Percentiles rank a stretch among this genome's conserved stretches.
phyloP scores from a whole-genome alignment of 1,140 invertebrate genomes.

The Sarcophaga peregrina region DNA sequence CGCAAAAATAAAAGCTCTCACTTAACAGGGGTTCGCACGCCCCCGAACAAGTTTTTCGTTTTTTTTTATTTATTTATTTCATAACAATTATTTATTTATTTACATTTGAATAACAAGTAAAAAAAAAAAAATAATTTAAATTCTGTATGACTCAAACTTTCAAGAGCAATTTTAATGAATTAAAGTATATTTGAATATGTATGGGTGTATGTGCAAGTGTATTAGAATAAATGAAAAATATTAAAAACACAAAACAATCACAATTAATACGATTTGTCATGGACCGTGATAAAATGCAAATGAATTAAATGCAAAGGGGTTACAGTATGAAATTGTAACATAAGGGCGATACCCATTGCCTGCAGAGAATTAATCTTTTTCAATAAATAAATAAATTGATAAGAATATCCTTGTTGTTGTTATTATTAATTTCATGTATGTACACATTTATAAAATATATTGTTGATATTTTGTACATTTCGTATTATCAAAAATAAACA shows the following conservation, averaged over 20 bases:
- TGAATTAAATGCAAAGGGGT: neutral
- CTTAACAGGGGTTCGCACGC: constrained; percentile 36
- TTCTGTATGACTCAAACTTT: constrained; percentile 33
- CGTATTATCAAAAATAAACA: too few relatives aligned
- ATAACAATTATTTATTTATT: constrained; percentile 37
- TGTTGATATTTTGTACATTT: too few relatives aligned
- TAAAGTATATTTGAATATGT: neutral
- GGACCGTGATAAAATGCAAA: constrained; percentile 1
- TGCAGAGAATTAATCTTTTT: too few relatives aligned
- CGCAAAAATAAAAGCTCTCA: constrained; percentile 16
- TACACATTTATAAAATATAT: too few relatives aligned
- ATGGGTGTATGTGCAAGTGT: neutral
- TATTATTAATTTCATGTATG: too few relatives aligned
- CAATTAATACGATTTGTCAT: constrained; percentile 16
- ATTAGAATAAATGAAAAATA: constrained; percentile 8
- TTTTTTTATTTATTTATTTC: constrained; percentile 6
- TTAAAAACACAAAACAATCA: neutral
- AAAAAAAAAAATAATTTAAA: constrained; percentile 23
- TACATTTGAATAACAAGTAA: neutral
- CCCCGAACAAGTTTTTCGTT: constrained; percentile 31
- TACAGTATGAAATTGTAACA: neutral
- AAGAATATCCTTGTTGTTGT: too few relatives aligned
- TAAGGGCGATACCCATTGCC: too few relatives aligned
- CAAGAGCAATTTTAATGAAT: constrained; percentile 32
- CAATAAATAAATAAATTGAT: too few relatives aligned